A percentile compares a stretch with the other conserved stretches of the same genome.
These are phyloP conservation scores for Synergus itoensis DNA, from an alignment of 2,888 invertebrate species.

Conservation along the genomic window DNA sequence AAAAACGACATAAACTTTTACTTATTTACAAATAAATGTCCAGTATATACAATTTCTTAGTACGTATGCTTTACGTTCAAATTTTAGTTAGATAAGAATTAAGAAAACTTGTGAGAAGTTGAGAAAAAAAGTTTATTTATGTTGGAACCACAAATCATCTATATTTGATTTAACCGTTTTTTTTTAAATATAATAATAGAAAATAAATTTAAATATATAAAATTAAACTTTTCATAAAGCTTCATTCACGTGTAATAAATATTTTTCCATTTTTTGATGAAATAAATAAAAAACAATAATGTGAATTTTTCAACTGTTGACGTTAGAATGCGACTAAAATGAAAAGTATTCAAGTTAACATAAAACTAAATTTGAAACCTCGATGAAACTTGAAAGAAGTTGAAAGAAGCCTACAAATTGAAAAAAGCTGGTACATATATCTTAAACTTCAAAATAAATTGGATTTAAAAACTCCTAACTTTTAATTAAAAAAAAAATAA, in stretches of 20 bases:
- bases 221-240: not conserved
- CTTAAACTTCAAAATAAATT: too few relatives aligned
- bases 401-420: not conserved
- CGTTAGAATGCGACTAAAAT: too few relatives aligned
- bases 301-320: not conserved
- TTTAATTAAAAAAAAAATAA: too few relatives aligned
- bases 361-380: not conserved
- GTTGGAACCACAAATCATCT: constrained; percentile 4
- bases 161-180: not conserved
- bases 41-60: constrained; percentile 21
- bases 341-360: not conserved
- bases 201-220: not conserved
- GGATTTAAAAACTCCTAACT: not conserved
- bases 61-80: constrained; percentile 3
- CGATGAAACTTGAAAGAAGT: not conserved
- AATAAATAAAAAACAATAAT: not conserved
- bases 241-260: not conserved
- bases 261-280: not conserved
- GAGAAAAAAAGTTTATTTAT: not conserved
- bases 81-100: not conserved
- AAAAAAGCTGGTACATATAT: not conserved
- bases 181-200: not conserved
- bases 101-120: not conserved
- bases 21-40: constrained; percentile 34
- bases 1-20: not conserved